These are phyloP conservation scores for Ormyrus pomaceus DNA, from an alignment of 2,888 invertebrate genomes.

Conservation along the genomic window DNA sequence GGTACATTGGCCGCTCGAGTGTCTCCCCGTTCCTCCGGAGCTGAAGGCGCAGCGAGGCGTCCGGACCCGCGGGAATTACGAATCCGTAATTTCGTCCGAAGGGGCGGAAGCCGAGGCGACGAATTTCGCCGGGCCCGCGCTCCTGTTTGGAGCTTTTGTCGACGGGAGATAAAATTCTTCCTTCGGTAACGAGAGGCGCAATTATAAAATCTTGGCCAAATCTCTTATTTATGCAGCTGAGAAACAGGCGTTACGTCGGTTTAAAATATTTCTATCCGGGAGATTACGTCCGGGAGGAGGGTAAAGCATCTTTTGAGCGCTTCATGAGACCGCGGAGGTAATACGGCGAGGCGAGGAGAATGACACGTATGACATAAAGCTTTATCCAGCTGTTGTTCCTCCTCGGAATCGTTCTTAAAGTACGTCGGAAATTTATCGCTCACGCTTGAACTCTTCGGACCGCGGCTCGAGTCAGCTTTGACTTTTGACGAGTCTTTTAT, in stretches of 20 bases:
- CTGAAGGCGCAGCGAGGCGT: conserved; percentile 14
- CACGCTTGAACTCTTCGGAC: conserved; percentile 9
- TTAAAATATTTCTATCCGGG: conserved; percentile 1
- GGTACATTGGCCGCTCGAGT: conserved; percentile 55
- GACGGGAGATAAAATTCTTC: not conserved
- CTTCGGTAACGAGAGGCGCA: not conserved
- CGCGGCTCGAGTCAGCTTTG: conserved; percentile 8
- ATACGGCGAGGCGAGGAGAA: conserved; percentile 2
- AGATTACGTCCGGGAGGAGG: conserved; percentile 7
- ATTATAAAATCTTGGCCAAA: not conserved
- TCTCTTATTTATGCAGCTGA: not conserved
- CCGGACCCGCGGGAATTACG: conserved; percentile 34
- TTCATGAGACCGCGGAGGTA: not conserved
- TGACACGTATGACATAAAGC: conserved; percentile 34
- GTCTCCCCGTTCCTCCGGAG: conserved; percentile 41
- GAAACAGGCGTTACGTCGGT: conserved; percentile 4
- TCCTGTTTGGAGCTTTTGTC: not conserved
- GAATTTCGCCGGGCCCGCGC: no score
- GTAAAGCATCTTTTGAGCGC: conserved; percentile 25
- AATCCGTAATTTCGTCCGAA: conserved; percentile 39
- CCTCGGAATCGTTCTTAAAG: conserved; percentile 41
- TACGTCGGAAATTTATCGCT: conserved; percentile 43
- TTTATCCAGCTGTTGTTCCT: conserved; percentile 36
- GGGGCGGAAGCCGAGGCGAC: not conserved
- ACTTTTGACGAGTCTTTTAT: conserved; percentile 47